Conservation (phyloP, 2,113 vertebrate species). For the Drymodes brunneopygia region DNA sequence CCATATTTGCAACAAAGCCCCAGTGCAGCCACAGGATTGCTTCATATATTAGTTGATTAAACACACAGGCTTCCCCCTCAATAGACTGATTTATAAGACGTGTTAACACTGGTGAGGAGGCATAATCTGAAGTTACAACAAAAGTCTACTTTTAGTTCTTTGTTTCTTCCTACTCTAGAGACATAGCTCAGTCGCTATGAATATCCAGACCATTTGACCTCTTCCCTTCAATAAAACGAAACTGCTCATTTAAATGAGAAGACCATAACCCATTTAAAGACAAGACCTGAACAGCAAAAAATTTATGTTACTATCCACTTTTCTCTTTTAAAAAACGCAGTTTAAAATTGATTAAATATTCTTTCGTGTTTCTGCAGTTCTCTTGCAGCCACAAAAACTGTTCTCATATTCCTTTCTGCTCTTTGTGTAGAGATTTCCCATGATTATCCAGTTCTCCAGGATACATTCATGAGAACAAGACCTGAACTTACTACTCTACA, state of each 20-base stretch:
- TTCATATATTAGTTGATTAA: not conserved
- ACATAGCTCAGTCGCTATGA: not conserved
- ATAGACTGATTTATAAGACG: not conserved
- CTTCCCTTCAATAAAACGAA: conserved; percentile 5
- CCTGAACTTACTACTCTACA: not conserved
- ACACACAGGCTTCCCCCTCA: not conserved
- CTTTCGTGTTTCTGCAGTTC: not conserved
- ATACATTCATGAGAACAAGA: conserved; percentile 32
- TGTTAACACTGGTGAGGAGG: not conserved
- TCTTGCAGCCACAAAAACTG: not conserved
- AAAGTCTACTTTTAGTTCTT: conserved; percentile 2
- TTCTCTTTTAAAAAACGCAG: conserved; percentile 8
- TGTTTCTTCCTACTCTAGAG: not conserved
- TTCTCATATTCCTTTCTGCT: not conserved
- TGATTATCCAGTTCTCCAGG: conserved; percentile 12
- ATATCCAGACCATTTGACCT: not conserved
- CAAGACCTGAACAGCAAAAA: not conserved
- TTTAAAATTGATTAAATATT: conserved; percentile 13
- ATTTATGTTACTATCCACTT: not conserved
- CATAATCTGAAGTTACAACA: not conserved
- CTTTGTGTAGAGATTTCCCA: not conserved
- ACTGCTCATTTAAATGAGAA: conserved; percentile 10
- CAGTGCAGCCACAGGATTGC: not conserved
- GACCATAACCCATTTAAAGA: not conserved
- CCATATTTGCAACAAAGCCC: conserved; percentile 9